These are phyloP conservation scores for Odontamblyopus rebecca DNA, from an alignment of 2,797 vertebrate genomes.

Conservation along the genomic window DNA sequence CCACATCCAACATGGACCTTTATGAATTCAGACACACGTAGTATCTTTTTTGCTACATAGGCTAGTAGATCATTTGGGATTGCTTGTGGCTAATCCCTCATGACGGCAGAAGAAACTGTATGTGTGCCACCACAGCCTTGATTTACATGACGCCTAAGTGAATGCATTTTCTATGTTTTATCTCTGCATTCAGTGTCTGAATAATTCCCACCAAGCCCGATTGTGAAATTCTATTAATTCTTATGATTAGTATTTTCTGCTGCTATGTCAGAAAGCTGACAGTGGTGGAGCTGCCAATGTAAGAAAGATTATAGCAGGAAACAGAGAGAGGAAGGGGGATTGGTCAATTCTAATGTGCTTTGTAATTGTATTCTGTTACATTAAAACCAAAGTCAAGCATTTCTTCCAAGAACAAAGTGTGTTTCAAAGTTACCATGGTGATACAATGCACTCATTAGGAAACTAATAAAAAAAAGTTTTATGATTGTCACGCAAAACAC, in stretches of 20 bases:
- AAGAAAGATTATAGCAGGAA: slow-evolving; percentile 2
- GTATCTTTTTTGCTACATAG: slow-evolving; percentile 2
- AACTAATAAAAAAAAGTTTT: too few relatives aligned
- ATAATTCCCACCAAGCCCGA: slow-evolving; percentile 14
- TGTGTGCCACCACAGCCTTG: slow-evolving; percentile 25
- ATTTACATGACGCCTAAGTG: slow-evolving; percentile 16
- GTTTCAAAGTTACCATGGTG: too few relatives aligned
- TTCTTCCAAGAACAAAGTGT: neutral
- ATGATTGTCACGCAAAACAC: too few relatives aligned
- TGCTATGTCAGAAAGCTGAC: slow-evolving; percentile 16
- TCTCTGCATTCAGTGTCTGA: slow-evolving; percentile 20
- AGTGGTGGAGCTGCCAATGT: neutral
- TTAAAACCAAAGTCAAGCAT: neutral
- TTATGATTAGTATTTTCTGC: slow-evolving; percentile 11
- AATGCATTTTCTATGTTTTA: slow-evolving; percentile 24
- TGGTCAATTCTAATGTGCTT: neutral
- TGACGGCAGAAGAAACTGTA: slow-evolving; percentile 26
- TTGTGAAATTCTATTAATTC: slow-evolving; percentile 27
- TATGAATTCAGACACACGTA: slow-evolving; percentile 40
- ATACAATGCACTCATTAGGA: too few relatives aligned
- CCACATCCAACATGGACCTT: slow-evolving; percentile 39
- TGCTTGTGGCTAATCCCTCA: slow-evolving; percentile 33
- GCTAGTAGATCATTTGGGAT: slow-evolving; percentile 35
- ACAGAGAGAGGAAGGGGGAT: neutral
- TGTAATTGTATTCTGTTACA: neutral